Evolutionary conservation across 2,797 vertebrate species (phyloP).

Genomic region (Propithecus deckenii): DNA sequence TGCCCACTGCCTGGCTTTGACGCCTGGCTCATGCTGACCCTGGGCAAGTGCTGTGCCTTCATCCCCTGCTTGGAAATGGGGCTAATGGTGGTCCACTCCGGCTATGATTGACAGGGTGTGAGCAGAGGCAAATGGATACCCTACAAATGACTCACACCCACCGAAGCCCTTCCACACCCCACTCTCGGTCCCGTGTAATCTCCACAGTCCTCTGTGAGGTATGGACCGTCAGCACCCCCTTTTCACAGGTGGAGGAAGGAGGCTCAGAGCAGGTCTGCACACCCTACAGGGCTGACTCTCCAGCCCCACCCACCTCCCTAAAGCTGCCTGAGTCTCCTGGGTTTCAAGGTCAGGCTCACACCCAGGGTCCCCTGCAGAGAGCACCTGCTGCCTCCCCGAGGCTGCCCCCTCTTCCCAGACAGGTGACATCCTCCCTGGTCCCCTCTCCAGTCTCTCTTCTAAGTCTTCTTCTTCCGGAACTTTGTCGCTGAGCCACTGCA

Average conservation of each 20-base stretch:
- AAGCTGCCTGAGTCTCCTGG: background rate
- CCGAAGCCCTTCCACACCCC: fast-evolving
- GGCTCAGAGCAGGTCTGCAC: background rate
- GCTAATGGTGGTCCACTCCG: no score
- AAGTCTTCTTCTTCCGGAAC: background rate
- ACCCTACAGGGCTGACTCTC: background rate
- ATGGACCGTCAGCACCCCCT: background rate
- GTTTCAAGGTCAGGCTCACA: background rate
- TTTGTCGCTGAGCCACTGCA: background rate
- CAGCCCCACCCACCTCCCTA: background rate
- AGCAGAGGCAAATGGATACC: background rate
- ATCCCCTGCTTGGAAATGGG: background rate
- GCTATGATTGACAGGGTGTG: no score
- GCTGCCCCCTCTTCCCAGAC: background rate
- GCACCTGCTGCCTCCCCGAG: background rate
- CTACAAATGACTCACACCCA: fast-evolving
- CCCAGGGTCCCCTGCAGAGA: background rate
- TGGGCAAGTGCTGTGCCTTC: background rate
- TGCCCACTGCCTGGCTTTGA: background rate
- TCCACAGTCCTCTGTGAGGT: background rate
- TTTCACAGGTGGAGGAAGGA: background rate
- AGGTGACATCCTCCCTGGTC: background rate
- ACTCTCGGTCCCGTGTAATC: background rate
- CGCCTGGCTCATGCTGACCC: background rate
- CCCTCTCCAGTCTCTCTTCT: background rate